Percentiles rank a stretch among this genome's conserved stretches.
These are phyloP conservation scores for Mormyrus lacerda DNA, from an alignment of 2,113 vertebrate genomes.

Conservation along the genomic window DNA sequence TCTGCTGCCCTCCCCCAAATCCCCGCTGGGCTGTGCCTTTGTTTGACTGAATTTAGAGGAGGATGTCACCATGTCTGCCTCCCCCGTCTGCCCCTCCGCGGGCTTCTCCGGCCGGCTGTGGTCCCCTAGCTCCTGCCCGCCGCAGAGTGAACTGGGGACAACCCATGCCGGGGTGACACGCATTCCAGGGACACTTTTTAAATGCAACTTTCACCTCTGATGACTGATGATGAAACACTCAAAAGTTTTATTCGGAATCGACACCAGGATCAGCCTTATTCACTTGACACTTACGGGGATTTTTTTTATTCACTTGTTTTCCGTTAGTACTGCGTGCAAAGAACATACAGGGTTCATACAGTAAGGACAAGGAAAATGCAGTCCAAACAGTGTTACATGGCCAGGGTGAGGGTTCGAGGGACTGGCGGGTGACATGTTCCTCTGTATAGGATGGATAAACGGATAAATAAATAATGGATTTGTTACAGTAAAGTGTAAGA, in stretches of 20 bases:
- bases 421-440: not conserved
- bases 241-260: not conserved
- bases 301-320: not conserved
- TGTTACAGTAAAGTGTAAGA: not conserved
- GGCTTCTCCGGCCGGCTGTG: constrained; percentile 33
- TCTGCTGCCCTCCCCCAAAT: constrained; percentile 28
- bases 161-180: not conserved
- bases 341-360: not conserved
- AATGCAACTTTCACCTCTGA: not conserved
- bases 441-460: not conserved
- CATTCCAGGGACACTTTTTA: not conserved
- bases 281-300: not conserved
- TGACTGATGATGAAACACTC: no score
- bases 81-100: constrained; percentile 22
- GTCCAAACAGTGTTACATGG: not conserved
- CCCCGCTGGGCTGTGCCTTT: constrained; percentile 54
- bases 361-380: not conserved
- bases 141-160: constrained; percentile 1
- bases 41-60: constrained; percentile 58
- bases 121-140: constrained; percentile 25
- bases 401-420: not conserved
- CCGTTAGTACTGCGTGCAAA: not conserved
- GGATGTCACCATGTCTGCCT: constrained; percentile 31
- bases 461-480: not conserved
- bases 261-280: not conserved